phyloP scores from a whole-genome alignment of 2,888 invertebrate genomes.

The Latheticus oryzae region DNA sequence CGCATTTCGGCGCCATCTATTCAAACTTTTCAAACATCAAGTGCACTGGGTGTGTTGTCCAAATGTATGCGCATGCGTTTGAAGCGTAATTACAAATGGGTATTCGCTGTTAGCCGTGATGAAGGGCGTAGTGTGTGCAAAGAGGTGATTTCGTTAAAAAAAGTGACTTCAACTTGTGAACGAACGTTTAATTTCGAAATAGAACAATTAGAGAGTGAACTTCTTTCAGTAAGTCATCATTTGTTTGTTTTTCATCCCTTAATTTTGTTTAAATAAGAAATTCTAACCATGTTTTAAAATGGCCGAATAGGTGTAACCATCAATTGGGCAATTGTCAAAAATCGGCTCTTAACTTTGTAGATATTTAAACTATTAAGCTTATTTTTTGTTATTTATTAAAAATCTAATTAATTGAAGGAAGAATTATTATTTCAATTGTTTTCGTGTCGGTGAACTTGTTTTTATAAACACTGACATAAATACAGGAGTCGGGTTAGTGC shows the following conservation, averaged over 20 bases:
- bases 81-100: no score
- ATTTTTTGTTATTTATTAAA: not conserved
- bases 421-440: conserved; percentile 19
- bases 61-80: conserved; percentile 45
- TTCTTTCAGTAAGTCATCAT: conserved; percentile 29
- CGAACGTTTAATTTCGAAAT: conserved; percentile 39
- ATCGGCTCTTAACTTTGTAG: conserved; percentile 22
- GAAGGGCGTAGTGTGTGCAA: conserved; percentile 59
- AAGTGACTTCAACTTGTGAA: conserved; percentile 47
- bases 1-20: conserved; percentile 27
- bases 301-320: conserved; percentile 49
- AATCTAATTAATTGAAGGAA: not conserved
- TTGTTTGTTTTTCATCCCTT: conserved; percentile 1
- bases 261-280: conserved; percentile 1
- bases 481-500: conserved; percentile 23
- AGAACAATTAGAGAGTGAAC: conserved; percentile 14
- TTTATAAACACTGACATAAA: conserved; percentile 25
- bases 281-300: conserved; percentile 40
- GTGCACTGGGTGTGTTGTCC: conserved; percentile 35
- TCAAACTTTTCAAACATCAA: conserved; percentile 7
- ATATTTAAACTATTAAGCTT: not conserved
- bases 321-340: conserved; percentile 15
- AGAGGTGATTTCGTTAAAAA: conserved; percentile 49
- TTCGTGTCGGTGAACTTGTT: conserved; percentile 39
- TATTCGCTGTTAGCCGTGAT: conserved; percentile 54